Evolutionary conservation across 2,113 vertebrate genomes (phyloP).

Genomic region (Marmota monax): DNA sequence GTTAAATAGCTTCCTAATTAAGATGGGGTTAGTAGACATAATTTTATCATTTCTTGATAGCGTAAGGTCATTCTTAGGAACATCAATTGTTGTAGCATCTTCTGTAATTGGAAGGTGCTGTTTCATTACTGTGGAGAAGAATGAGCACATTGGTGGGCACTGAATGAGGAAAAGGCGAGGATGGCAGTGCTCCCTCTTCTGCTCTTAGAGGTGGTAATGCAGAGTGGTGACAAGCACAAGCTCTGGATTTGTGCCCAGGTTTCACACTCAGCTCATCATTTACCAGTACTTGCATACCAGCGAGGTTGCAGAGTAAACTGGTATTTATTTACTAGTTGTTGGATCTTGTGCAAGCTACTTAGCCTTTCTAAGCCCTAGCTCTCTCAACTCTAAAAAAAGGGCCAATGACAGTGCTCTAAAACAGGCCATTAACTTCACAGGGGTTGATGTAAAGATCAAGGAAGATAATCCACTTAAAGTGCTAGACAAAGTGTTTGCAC

Average conservation of each 20-base stretch:
- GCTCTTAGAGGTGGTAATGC: background rate
- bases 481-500: background rate
- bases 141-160: rapidly evolving
- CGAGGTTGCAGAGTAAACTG: background rate
- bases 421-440: background rate
- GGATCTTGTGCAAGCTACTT: background rate
- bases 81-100: background rate
- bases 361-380: background rate
- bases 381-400: conserved; percentile 3
- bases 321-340: background rate
- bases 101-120: background rate
- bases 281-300: background rate
- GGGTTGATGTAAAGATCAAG: background rate
- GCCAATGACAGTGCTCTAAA: background rate
- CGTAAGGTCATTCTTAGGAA: background rate
- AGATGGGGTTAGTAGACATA: background rate
- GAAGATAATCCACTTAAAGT: conserved; percentile 27
- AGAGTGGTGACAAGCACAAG: background rate
- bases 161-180: background rate
- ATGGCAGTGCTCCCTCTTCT: background rate
- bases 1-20: background rate
- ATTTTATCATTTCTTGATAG: background rate
- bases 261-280: background rate
- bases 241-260: background rate
- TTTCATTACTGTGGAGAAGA: background rate